Conservation (phyloP, 2,888 invertebrate genomes). For the Plusia festucae region DNA sequence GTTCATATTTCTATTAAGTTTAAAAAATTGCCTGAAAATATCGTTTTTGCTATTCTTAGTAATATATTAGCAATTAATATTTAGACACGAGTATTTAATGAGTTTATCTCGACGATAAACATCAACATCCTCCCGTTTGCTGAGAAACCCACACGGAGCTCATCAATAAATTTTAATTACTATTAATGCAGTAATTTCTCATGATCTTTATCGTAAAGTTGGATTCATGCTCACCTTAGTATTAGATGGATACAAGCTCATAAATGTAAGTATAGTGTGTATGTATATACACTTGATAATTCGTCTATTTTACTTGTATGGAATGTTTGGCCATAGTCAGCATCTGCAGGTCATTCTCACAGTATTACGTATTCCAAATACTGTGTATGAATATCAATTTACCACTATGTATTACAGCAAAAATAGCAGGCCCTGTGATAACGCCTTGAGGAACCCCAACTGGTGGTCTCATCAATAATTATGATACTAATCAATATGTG, state of each 20-base stretch:
- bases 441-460: background rate
- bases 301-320: slow-evolving; percentile 7
- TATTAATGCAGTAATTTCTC: slow-evolving; percentile 1
- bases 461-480: background rate
- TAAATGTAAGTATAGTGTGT: slow-evolving; percentile 4
- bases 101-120: background rate
- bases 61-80: too few species aligned
- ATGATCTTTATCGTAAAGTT: background rate
- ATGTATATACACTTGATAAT: background rate
- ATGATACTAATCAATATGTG: background rate
- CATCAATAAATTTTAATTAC: slow-evolving; percentile 4
- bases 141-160: slow-evolving; percentile 1
- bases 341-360: slow-evolving; percentile 41
- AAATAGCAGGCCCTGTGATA: background rate
- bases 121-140: background rate
- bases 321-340: slow-evolving; percentile 8
- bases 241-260: background rate
- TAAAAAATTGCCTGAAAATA: background rate
- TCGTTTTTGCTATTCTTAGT: background rate
- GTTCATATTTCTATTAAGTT: background rate
- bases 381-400: too few species aligned
- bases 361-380: slow-evolving; percentile 8
- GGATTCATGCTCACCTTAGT: background rate
- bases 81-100: background rate
- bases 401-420: too few species aligned